A percentile compares a stretch with the other conserved stretches of the same genome.
Evolutionary conservation across 1,140 invertebrate genomes (phyloP).

Genomic region (Trichonephila inaurata): DNA sequence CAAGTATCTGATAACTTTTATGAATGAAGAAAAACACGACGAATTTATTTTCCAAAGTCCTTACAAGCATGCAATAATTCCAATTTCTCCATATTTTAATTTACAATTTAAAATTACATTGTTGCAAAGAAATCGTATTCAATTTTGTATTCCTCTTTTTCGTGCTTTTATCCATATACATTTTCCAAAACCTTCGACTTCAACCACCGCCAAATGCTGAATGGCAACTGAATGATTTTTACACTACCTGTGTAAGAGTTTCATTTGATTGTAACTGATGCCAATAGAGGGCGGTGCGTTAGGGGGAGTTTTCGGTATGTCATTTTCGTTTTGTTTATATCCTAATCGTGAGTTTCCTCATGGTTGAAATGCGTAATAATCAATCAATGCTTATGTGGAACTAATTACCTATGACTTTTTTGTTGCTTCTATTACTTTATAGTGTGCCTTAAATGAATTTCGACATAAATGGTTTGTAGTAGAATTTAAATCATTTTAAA

Average conservation of each 20-base stretch:
- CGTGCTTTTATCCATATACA: background rate
- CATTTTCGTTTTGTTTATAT: conserved; percentile 50
- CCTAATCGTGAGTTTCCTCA: conserved; percentile 31
- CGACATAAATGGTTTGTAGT: background rate
- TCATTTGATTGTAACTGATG: conserved; percentile 15
- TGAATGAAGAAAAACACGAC: background rate
- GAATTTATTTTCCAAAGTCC: background rate
- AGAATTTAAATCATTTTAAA: background rate
- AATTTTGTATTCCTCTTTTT: conserved; percentile 20
- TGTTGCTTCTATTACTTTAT: background rate
- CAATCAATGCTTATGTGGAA: background rate
- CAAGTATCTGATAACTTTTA: background rate
- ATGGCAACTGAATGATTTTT: conserved; percentile 49
- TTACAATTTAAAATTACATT: background rate
- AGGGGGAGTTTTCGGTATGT: conserved; percentile 60
- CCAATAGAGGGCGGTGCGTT: conserved; percentile 60
- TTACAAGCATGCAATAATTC: background rate
- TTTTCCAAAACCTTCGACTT: background rate
- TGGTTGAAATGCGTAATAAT: background rate
- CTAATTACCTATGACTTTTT: background rate
- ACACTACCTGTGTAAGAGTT: conserved; percentile 64
- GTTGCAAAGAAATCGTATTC: background rate
- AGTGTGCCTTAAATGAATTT: background rate
- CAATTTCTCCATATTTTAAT: background rate
- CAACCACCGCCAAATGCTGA: conserved; percentile 11